Evolutionary conservation across 2,113 vertebrate species (phyloP).

Genomic region (Forbesichthys agassizii): DNA sequence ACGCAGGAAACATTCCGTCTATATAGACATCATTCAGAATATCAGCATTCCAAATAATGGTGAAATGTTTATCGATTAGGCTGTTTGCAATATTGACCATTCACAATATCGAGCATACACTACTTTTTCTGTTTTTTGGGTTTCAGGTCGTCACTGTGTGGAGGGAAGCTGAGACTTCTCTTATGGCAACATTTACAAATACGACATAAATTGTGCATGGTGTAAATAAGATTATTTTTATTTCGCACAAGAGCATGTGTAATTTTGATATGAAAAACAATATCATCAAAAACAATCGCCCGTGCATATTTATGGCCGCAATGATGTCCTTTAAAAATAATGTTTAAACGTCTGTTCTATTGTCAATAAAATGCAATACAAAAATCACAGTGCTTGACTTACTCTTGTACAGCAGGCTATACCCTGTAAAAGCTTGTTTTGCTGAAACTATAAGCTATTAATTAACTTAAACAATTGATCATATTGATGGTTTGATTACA

Average conservation of each 20-base stretch:
- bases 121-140: too few species aligned
- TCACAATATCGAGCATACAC: too few species aligned
- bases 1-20: too few species aligned
- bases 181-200: too few species aligned
- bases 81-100: too few species aligned
- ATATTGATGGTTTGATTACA: background rate
- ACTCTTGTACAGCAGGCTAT: background rate
- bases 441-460: background rate
- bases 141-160: too few species aligned
- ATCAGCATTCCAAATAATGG: too few species aligned
- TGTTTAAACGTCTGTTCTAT: background rate
- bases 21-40: too few species aligned
- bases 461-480: background rate
- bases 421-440: background rate
- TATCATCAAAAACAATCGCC: background rate
- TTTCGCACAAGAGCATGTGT: background rate
- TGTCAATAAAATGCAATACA: background rate
- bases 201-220: background rate
- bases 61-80: too few species aligned
- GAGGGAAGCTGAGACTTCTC: too few species aligned
- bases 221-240: background rate
- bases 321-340: background rate
- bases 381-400: background rate
- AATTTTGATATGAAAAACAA: background rate
- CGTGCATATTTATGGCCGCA: background rate